Evolutionary conservation across 53 echinoderm and acorn worm genomes (phyloP).

Genomic region (Astropecten irregularis): DNA sequence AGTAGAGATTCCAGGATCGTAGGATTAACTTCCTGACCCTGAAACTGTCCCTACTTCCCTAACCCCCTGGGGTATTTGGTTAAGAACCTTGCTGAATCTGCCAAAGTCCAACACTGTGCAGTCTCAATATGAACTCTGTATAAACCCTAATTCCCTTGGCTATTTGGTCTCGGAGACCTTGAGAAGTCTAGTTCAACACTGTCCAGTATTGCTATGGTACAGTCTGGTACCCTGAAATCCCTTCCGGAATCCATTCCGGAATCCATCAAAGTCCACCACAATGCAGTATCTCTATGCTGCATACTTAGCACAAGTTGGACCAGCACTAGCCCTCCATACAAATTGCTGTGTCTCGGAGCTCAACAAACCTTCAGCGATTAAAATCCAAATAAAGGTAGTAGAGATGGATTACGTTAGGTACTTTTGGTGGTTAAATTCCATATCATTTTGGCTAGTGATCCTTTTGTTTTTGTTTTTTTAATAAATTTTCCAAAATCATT

Average conservation of each 20-base stretch:
- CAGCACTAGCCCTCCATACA: no score
- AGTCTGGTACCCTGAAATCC: no score
- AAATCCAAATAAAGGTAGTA: neutral
- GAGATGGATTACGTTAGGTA: neutral
- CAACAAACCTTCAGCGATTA: neutral
- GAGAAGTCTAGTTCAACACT: neutral
- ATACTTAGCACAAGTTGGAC: no score
- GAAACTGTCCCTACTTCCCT: neutral
- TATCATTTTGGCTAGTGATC: neutral
- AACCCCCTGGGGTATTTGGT: neutral
- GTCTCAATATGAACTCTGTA: neutral
- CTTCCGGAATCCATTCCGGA: no score
- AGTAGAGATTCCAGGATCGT: neutral
- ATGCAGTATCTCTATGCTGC: neutral
- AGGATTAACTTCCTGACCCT: neutral
- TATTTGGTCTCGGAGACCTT: neutral
- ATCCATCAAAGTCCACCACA: neutral
- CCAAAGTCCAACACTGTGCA: no score
- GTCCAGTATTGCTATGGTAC: no score
- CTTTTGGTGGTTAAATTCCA: neutral
- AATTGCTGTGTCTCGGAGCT: no score
- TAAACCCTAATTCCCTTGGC: neutral
- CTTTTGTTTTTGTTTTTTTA: neutral
- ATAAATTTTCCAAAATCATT: no score
- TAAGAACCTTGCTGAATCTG: no score